Conservation (phyloP, 2,113 vertebrate genomes). For the Mellivora capensis region DNA sequence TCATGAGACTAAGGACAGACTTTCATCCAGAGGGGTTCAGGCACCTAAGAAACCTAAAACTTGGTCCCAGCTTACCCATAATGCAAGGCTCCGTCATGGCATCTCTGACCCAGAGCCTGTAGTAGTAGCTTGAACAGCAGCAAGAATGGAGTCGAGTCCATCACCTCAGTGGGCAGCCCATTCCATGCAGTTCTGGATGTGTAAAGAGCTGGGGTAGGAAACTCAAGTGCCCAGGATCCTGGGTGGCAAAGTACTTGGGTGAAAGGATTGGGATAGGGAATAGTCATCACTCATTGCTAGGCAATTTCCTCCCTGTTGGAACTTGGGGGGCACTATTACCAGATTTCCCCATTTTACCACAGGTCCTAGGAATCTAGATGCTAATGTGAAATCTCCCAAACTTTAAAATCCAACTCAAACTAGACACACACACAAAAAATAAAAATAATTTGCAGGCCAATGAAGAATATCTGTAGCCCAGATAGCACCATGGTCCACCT, state of each 20-base stretch:
- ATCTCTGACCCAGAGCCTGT: not conserved
- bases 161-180: fast-evolving
- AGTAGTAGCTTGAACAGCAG: not conserved
- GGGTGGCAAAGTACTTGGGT: not conserved
- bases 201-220: not conserved
- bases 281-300: not conserved
- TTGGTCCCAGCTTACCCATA: not conserved
- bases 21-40: not conserved
- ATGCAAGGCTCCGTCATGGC: not conserved
- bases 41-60: not conserved
- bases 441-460: not conserved
- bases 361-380: not conserved
- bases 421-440: not conserved
- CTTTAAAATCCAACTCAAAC: slow-evolving; percentile 8
- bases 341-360: not conserved
- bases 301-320: not conserved
- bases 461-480: not conserved
- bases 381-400: not conserved
- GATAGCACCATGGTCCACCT: not conserved
- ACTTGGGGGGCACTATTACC: not conserved
- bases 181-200: not conserved
- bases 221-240: not conserved
- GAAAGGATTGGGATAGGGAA: not conserved
- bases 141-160: not conserved
- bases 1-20: not conserved